These are phyloP conservation scores for Hydropsyche betteni DNA, from an alignment of 2,888 invertebrate species.

Conservation along the genomic window DNA sequence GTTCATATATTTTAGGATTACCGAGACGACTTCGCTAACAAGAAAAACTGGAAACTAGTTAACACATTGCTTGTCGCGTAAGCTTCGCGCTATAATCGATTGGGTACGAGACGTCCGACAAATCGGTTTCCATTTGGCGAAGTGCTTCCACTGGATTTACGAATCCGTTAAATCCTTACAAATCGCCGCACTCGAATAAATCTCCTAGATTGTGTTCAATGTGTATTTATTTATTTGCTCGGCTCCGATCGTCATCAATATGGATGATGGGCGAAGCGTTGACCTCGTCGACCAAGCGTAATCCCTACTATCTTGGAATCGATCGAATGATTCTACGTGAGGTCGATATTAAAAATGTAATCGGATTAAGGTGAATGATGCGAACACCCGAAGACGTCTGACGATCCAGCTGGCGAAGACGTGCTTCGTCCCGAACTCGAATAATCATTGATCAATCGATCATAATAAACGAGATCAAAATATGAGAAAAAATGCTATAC, in stretches of 20 bases:
- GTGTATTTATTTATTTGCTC: too few species aligned
- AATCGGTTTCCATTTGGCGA: constrained; percentile 10
- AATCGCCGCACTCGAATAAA: neutral
- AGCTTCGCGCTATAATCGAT: constrained; percentile 19
- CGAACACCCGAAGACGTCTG: constrained; percentile 4
- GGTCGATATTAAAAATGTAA: constrained; percentile 24
- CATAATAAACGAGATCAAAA: too few species aligned
- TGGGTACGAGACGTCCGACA: neutral
- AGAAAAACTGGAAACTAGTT: constrained; percentile 32
- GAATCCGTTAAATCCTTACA: constrained; percentile 27
- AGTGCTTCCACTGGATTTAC: neutral
- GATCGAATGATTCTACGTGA: neutral
- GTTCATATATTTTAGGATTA: constrained; percentile 18
- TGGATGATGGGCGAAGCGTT: constrained; percentile 16
- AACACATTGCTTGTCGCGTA: constrained; percentile 3
- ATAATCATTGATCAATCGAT: too few species aligned
- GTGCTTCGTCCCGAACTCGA: too few species aligned
- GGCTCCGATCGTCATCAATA: constrained; percentile 1
- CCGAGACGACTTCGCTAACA: constrained; percentile 3
- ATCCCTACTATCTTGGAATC: neutral
- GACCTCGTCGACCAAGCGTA: neutral
- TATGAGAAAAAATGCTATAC: too few species aligned
- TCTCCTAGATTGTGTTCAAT: too few species aligned
- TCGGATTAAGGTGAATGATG: constrained; percentile 23
- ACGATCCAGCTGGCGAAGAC: too few species aligned